phyloP scores from a whole-genome alignment of 1,140 invertebrate genomes.

The Plutomurus gul region DNA sequence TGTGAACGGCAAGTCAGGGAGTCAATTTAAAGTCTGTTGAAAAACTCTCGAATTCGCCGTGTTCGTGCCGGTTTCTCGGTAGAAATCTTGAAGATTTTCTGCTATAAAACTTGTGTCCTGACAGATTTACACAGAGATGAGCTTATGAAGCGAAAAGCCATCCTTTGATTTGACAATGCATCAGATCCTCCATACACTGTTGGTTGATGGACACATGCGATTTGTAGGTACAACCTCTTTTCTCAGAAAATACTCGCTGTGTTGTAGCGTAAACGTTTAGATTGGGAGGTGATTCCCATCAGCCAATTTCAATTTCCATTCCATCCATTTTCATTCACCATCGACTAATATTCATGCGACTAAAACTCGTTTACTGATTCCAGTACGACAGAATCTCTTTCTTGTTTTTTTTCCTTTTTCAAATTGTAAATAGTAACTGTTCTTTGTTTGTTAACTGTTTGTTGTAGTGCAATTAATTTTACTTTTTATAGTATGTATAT shows the following conservation, averaged over 20 bases:
- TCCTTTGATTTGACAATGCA: neutral
- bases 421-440: too few species aligned
- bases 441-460: too few species aligned
- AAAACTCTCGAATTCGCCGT: slow-evolving; percentile 3
- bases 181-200: neutral
- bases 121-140: slow-evolving; percentile 11
- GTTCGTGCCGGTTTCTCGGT: neutral
- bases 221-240: neutral
- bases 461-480: too few species aligned
- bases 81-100: neutral
- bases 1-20: slow-evolving; percentile 10
- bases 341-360: too few species aligned
- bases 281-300: too few species aligned
- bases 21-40: slow-evolving; percentile 14
- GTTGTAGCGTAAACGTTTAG: too few species aligned
- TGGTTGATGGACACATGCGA: neutral
- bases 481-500: too few species aligned
- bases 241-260: neutral
- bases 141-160: slow-evolving; percentile 8
- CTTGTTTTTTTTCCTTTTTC: too few species aligned
- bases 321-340: too few species aligned
- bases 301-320: too few species aligned
- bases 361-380: too few species aligned
- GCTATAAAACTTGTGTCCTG: neutral
- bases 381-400: too few species aligned